Conservation (phyloP, 2,797 vertebrate species). For the Tenualosa ilisha region DNA sequence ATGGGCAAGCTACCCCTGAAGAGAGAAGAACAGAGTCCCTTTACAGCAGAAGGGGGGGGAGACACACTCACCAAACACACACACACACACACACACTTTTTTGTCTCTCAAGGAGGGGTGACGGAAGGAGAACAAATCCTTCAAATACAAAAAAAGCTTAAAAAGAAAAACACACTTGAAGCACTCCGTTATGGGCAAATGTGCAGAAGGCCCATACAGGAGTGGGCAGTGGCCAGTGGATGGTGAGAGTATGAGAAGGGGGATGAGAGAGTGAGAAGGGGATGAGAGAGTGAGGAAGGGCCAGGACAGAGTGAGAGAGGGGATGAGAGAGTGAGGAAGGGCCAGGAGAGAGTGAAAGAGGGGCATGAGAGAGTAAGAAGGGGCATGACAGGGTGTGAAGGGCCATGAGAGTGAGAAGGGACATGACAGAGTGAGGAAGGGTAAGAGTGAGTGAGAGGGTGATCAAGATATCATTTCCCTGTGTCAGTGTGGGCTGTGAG, state of each 20-base stretch:
- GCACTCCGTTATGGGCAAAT: background rate
- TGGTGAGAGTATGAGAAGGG: background rate
- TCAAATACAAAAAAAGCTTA: background rate
- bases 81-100: background rate
- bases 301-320: background rate
- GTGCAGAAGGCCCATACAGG: background rate
- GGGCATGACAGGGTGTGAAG: background rate
- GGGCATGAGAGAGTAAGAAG: background rate
- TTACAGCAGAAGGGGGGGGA: slow-evolving; percentile 4
- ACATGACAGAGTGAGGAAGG: background rate
- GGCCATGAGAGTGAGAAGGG: background rate
- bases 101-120: background rate
- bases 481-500: slow-evolving; percentile 15
- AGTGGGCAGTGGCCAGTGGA: background rate
- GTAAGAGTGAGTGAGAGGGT: slow-evolving; percentile 18
- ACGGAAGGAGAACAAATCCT: background rate
- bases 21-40: background rate
- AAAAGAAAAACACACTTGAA: slow-evolving; percentile 26
- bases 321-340: background rate
- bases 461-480: slow-evolving; percentile 8
- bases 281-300: background rate
- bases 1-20: background rate
- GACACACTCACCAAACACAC: background rate
- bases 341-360: background rate
- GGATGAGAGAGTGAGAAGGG: background rate